Evolutionary conservation across 1,140 invertebrate genomes (phyloP), one percentile per base, ranked within the genome.

Genomic region (Drosophila auraria): DNA sequence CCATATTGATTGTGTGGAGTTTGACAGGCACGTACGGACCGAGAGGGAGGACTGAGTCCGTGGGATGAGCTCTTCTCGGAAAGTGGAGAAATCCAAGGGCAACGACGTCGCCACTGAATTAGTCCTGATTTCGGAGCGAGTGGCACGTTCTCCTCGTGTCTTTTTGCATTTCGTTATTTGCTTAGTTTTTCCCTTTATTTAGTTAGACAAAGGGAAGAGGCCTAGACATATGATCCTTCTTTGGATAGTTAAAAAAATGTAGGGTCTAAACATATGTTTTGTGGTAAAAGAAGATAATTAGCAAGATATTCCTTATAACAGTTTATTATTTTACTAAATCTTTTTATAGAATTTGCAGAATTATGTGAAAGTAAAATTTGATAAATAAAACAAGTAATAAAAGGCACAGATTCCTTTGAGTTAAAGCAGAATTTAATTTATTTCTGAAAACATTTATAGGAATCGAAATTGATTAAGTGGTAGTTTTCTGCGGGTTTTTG

Each of bases 101-200:
- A 56, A 60, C 20, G 17, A 6, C 17, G 7, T 59, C 47, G 57
- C 23, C 74, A 75, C 20, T 80, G 76, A 74, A 64, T 78, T 84
- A 86, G 83, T 60, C 47, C 49, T 82, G 83, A 86, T 86, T 84
- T 77, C 63, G 57, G 33, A 42, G 75, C 78, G 68, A 82, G 64
- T 54, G 69, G 64, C 82, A 84, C 82, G 82, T 86, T 70, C 14
- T 38, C 2, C 4, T 62, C 49, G 47, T 5, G 40, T 54, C 23
- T 60, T 50, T 69, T n/a, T 27, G 17, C 51, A 36, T 68, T 44
- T 33, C 42, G 60, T 47, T 81, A 57, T 62, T 51, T 74, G 42
- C 44, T 53, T 51, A 53, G 42, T 40, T 57, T 51, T 5, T 30
- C 33, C 50, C 15, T 64, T 69, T 38, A 40, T 33, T 73, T 71